Base-by-base conservation (phyloP, 2,888 invertebrate species). In the Pristionchus mayeri region DNA sequence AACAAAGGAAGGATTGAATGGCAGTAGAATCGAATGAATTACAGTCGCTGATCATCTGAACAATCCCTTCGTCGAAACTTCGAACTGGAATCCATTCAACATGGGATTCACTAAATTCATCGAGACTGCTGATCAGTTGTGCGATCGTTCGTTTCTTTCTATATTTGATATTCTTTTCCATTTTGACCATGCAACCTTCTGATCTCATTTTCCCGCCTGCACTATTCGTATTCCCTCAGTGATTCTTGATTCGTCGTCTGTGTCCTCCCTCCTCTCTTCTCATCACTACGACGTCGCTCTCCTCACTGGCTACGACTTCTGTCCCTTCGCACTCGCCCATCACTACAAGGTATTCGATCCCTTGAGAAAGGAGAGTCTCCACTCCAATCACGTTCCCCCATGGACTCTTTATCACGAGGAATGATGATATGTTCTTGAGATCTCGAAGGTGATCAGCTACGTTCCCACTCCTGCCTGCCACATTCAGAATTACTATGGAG, bases 261-360 rank as follows among this genome's bases (percentile, higher is more conserved):
- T 84, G 24, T 4, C 71, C 16, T 3, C n/a, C 11, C 71, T 75
- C 11, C 75, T 84, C 7, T 18, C 52, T 7, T 40, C 57, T n/a
- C 71, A 30, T 40, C 87, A 85, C 24, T 88, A 88, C 44, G 88
- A 87, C 57, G 52, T 88, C 4, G 88, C 85, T 60, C 50, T 88
- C 1, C 81, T 84, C 0, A 81, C 86, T 11, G 87, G 85, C 16
- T 88, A 87, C 54, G 88, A 88, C 11, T 87, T 84, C 52, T 88
- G 88, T 75, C 85, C 85, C 4, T 84, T 85, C 30, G 85, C 85
- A 6, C 21, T 87, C 16, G 60, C 86, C 50, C 52, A 86, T 24
- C 82, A 86, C 48, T 85, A 86, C 76, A 81, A 80, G 30, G 86
- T 88, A 71, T 71, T 21, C 16, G 30, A 71, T 40, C 18, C 18